phyloP scores from a whole-genome alignment of 1,140 invertebrate species.

The Trachelipus rathkii region DNA sequence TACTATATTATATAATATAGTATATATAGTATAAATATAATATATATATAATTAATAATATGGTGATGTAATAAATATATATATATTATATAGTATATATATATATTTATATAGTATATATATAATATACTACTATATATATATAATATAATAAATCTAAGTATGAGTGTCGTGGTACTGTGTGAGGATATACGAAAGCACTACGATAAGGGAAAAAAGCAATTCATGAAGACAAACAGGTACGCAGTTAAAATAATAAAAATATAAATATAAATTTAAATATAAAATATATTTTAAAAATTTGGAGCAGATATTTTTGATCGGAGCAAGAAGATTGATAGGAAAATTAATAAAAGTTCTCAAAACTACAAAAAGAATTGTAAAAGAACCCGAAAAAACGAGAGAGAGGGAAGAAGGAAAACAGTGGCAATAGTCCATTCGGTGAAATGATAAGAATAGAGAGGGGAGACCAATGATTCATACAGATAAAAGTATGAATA shows the following conservation, averaged over 20 bases:
- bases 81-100: too few relatives aligned
- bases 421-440: constrained; percentile 14
- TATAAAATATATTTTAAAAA: constrained; percentile 10
- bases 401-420: neutral
- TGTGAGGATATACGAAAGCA: too few relatives aligned
- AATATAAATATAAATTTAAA: neutral
- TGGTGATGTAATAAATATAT: too few relatives aligned
- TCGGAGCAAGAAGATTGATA: neutral
- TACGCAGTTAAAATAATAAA: neutral
- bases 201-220: too few relatives aligned
- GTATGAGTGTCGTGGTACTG: neutral
- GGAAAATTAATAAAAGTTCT: neutral
- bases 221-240: neutral
- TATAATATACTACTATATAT: too few relatives aligned
- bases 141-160: too few relatives aligned
- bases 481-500: constrained; percentile 4
- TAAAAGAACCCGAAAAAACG: constrained; percentile 12
- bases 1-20: too few relatives aligned
- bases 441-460: constrained; percentile 4
- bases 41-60: too few relatives aligned
- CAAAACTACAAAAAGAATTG: neutral
- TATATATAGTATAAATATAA: too few relatives aligned
- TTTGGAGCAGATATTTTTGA: constrained; percentile 12
- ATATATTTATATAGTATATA: too few relatives aligned
- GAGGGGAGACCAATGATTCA: neutral